Percentiles rank a stretch among this genome's conserved stretches.
Conservation (phyloP, 2,113 vertebrate genomes). For the rat (Rattus norvegicus) region GRCr8 NC_086036.1:25773001-25773500, state of each 20-base stretch:
- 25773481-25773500: background rate
- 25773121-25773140: background rate
- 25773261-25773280: slow-evolving; percentile 93
- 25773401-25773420: slow-evolving; percentile 34
- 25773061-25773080: background rate
- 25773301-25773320: slow-evolving; percentile 95
- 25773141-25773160: background rate
- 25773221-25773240: background rate
- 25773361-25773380: slow-evolving; percentile 6
- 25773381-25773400: slow-evolving; percentile 1
- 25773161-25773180: background rate
- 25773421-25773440: slow-evolving; percentile 2
- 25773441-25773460: background rate
- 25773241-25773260: slow-evolving; percentile 30
- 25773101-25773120: background rate
- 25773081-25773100: background rate
- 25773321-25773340: slow-evolving; percentile 85
- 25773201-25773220: background rate
- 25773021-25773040: slow-evolving; percentile 4
- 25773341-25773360: slow-evolving; percentile 70
- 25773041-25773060: background rate
- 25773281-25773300: slow-evolving; percentile 93
- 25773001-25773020: slow-evolving; percentile 41
- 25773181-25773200: background rate
- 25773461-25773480: background rate